Conservation (phyloP, 2,888 invertebrate genomes). For the Heliconius cydno region DNA sequence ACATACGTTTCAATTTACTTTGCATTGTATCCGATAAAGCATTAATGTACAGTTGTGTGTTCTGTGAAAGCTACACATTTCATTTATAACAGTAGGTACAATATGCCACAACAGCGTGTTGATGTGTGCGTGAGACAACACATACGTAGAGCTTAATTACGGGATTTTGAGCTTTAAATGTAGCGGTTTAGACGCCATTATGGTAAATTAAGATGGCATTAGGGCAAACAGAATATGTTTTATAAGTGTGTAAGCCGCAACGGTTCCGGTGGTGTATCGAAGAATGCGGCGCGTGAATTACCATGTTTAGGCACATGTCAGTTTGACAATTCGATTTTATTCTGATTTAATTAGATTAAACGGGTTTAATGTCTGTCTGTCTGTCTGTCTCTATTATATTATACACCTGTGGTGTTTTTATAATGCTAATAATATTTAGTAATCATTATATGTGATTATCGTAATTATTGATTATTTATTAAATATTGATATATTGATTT, state of each 20-base stretch:
- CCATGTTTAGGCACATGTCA: constrained; percentile 80
- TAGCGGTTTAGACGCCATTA: constrained; percentile 41
- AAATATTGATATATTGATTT: background rate
- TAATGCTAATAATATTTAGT: background rate
- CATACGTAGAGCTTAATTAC: constrained; percentile 49
- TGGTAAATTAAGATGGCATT: constrained; percentile 54
- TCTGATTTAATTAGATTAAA: constrained; percentile 56
- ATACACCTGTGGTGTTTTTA: background rate
- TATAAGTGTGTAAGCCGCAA: constrained; percentile 70
- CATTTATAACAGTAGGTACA: constrained; percentile 80
- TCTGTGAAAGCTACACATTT: constrained; percentile 82
- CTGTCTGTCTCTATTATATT: background rate
- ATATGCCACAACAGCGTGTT: constrained; percentile 71
- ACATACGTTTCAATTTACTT: constrained; percentile 49
- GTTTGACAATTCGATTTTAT: constrained; percentile 75
- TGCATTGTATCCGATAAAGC: constrained; percentile 54
- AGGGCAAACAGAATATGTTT: constrained; percentile 70
- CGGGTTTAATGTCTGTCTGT: constrained; percentile 6
- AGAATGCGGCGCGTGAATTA: constrained; percentile 82
- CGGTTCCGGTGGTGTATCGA: constrained; percentile 75
- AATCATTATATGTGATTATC: background rate
- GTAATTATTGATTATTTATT: background rate
- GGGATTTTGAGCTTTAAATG: constrained; percentile 53
- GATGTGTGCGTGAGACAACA: constrained; percentile 69
- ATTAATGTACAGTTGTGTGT: constrained; percentile 72